Base-by-base conservation (phyloP, 2,888 invertebrate genomes). In the Sminthurides aquaticus region DNA sequence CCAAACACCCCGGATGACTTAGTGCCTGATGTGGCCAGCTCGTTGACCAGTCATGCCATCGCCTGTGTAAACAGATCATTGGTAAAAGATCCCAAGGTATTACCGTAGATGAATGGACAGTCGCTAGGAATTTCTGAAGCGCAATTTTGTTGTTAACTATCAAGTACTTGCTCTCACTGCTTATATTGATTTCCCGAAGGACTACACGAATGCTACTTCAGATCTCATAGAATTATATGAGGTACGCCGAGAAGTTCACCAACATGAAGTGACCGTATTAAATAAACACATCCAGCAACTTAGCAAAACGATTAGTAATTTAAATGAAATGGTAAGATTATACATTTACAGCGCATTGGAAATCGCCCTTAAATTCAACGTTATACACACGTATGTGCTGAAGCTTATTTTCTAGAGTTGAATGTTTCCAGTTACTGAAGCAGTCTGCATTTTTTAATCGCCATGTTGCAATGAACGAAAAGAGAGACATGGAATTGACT, bases 191-290 rank as follows among this genome's bases (percentile, higher is more conserved):
- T n/a, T n/a, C n/a, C n/a, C n/a, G n/a, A n/a, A n/a, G n/a, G n/a
- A n/a, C n/a, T n/a, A n/a, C n/a, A n/a, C n/a, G n/a, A n/a, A n/a
- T n/a, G n/a, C n/a, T n/a, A n/a, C n/a, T n/a, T 34, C 22, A 11
- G 63, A 67, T 34, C 34, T 64, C 29, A 57, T 69, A 5, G 57
- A 60, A 22, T 69, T 69, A 68, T 65, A 61, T 55, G 64, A 66
- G 52, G 18, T 68, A 22, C 64, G 65, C 49, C 62, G 49, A 15
- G 68, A 71, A 59, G 64, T 68, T 64, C 65, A 67, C 52, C 69
- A 71, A 55, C 62, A 64, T 24, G 69, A 69, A 28, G 54, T 69
- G 22, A 15, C 28, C 5, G 64, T 57, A 26, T 34, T 65, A 49
- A 67, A 67, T 18, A 64, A 62, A 18, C 66, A 68, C 18, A 60